A percentile compares a stretch with the other conserved stretches of the same genome.
These are phyloP conservation scores for Zoanthus gigantus DNA, from an alignment of 92 coral and sea anemone species.

Conservation along the genomic window DNA sequence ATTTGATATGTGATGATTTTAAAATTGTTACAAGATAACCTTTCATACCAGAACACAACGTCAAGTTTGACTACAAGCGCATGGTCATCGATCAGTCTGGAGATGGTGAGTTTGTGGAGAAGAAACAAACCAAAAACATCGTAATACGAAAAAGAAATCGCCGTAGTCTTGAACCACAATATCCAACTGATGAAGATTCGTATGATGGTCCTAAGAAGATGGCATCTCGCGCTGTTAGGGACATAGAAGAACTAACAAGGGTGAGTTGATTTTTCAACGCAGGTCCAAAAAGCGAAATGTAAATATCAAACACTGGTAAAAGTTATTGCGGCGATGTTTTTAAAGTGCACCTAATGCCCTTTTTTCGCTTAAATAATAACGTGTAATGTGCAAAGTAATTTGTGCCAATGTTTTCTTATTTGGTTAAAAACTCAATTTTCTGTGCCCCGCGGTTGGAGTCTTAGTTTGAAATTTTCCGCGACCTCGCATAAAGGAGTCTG, in stretches of 20 bases:
- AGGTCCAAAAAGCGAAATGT: no score
- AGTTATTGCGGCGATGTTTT: no score
- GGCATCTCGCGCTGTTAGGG: slow-evolving; percentile 70
- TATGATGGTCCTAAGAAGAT: slow-evolving; percentile 89
- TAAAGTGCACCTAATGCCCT: no score
- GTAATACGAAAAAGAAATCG: slow-evolving; percentile 55
- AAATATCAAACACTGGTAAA: no score
- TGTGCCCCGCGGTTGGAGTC: no score
- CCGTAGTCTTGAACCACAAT: slow-evolving; percentile 62
- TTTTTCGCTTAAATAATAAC: no score
- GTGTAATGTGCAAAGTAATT: no score
- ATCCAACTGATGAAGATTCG: slow-evolving; percentile 69
- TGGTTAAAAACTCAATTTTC: no score
- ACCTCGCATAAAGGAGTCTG: no score
- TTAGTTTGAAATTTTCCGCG: no score
- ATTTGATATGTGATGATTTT: neutral
- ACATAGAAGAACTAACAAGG: slow-evolving; percentile 10
- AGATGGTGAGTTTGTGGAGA: slow-evolving; percentile 93
- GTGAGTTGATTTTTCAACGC: neutral
- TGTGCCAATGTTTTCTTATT: no score
- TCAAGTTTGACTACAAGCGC: slow-evolving; percentile 94
- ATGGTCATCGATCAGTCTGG: slow-evolving; percentile 98
- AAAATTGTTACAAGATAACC: neutral
- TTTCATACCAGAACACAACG: slow-evolving; percentile 52
- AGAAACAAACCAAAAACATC: slow-evolving; percentile 52